Base-by-base conservation (phyloP, 2,113 vertebrate species). In the Percopsis transmontana region DNA sequence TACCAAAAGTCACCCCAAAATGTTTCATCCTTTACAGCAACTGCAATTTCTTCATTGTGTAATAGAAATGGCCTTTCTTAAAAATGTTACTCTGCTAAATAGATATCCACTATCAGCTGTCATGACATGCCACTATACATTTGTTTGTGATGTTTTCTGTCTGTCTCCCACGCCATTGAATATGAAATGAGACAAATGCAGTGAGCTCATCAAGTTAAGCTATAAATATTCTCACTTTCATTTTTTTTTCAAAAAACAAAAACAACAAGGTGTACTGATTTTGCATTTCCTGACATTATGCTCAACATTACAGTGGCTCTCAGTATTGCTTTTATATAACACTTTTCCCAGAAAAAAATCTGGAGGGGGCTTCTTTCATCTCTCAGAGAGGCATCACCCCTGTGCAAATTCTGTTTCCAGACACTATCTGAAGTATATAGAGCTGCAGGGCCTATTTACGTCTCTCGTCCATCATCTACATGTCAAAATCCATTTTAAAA, bases 401-500 rank as follows among this genome's bases (percentile, higher is more conserved):
- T 64, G 23, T 23, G 48, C 54, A 23, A 14, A 14, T 66, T 77
- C 48, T 20, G 41, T 59, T 59, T 70, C 74, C 50, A 70, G 61
- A 55, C 50, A 1, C 18, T 23, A 42, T 77, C 40, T 79, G 50
- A 78, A 79, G 53, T n/a, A 64, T 16, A 48, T 8, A 15, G 57
- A 75, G 69, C 66, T 45, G 21, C 18, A 5, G 20, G 15, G 60
- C 48, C 67, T 76, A 66, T 85, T 74, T 66, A 45, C 63, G 52
- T 42, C 44, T 59, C 44, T 81, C 47, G 40, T 69, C 74, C 74
- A 74, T 82, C 75, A 71, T 79, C 68, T 40, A 27, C 63, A 44
- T 51, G 50, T 74, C 72, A 83, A 27, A 76, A 70, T 58, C 61
- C 73, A 67, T 78, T 85, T 74, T 62, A 73, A 74, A 87, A 79